phyloP scores from a whole-genome alignment of 53 echinoderm and acorn worm species.

The Temnopleurus reevesii region DNA sequence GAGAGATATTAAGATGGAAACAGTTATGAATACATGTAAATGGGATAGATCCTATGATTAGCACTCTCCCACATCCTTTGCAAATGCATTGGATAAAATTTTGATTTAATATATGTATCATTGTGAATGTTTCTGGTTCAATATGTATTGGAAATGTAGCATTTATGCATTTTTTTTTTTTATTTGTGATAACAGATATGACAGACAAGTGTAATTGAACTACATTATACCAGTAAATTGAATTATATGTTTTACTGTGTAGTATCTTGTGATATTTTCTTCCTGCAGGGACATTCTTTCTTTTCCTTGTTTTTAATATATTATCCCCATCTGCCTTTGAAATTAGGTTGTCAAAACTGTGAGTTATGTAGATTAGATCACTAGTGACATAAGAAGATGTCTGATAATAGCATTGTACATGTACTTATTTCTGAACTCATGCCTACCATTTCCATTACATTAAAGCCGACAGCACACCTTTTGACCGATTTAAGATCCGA shows the following conservation, averaged over 20 bases:
- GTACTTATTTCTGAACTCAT: slow-evolving; percentile 36
- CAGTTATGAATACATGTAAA: slow-evolving; percentile 34
- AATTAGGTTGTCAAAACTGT: slow-evolving; percentile 15
- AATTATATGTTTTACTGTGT: slow-evolving; percentile 57
- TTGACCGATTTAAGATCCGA: not conserved
- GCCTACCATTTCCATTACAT: not conserved
- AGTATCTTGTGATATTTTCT: slow-evolving; percentile 58
- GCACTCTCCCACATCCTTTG: slow-evolving; percentile 16
- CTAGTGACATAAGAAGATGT: slow-evolving; percentile 1
- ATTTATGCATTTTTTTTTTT: slow-evolving; percentile 61
- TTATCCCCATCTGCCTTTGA: slow-evolving; percentile 10
- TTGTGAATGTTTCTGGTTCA: slow-evolving; percentile 54
- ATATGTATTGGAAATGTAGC: slow-evolving; percentile 55
- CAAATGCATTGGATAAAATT: slow-evolving; percentile 21
- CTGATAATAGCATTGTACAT: not conserved
- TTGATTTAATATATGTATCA: slow-evolving; percentile 55
- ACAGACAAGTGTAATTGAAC: slow-evolving; percentile 49
- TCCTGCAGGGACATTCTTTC: slow-evolving; percentile 51
- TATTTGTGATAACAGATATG: slow-evolving; percentile 58
- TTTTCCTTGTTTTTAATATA: not conserved
- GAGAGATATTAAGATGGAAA: not conserved
- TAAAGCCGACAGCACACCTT: not conserved
- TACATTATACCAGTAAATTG: no score
- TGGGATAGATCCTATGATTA: not conserved
- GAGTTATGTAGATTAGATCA: slow-evolving; percentile 42